A percentile compares a stretch with the other conserved stretches of the same genome.
phyloP scores from a whole-genome alignment of 2,113 vertebrate genomes.

The Brachypteracias leptosomus region DNA sequence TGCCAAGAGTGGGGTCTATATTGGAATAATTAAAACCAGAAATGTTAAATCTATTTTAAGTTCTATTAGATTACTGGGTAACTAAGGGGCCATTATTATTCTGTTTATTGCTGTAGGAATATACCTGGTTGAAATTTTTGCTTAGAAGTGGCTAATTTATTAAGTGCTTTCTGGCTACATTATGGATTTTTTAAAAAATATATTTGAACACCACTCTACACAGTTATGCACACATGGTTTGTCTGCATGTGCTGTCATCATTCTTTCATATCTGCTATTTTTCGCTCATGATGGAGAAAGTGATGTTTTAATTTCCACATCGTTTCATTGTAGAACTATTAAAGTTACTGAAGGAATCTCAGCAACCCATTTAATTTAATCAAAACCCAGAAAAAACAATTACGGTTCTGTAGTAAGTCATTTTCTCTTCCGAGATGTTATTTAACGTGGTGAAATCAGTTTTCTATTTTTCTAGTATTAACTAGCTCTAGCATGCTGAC shows the following conservation, averaged over 20 bases:
- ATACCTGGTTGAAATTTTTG: background rate
- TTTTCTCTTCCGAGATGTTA: constrained; percentile 3
- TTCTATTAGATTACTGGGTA: background rate
- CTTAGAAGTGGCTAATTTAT: background rate
- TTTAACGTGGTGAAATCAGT: background rate
- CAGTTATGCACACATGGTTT: background rate
- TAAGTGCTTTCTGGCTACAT: background rate
- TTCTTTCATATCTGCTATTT: background rate
- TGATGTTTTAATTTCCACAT: background rate
- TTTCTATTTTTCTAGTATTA: constrained; percentile 17
- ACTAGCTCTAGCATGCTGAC: background rate
- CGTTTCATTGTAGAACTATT: background rate
- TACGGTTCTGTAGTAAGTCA: background rate
- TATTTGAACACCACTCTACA: background rate
- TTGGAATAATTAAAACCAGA: background rate
- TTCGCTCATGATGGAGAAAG: background rate
- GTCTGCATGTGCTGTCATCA: background rate
- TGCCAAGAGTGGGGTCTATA: background rate
- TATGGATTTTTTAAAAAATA: background rate
- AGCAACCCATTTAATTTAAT: background rate
- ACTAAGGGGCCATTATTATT: background rate
- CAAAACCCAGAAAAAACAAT: background rate
- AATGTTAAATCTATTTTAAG: background rate
- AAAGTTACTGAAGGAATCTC: background rate
- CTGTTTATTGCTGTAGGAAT: background rate